Base-by-base conservation (phyloP, 92 coral and sea anemone genomes). In the Nematostella vectensis region DNA sequence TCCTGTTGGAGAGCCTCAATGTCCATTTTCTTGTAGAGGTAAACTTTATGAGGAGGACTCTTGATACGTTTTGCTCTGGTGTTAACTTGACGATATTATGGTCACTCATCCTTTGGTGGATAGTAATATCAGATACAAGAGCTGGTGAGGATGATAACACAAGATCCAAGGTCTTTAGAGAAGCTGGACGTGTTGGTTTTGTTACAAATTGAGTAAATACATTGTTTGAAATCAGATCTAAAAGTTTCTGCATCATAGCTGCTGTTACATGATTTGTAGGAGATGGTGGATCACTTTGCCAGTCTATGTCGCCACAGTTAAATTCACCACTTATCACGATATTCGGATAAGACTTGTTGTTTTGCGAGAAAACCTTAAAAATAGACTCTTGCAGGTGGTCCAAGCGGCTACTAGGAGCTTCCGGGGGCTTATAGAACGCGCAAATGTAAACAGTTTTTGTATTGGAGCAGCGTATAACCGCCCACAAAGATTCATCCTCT, bases 31-130 rank as follows among this genome's bases (percentile, higher is more conserved):
- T 70, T 23, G 29, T 38, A 61, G 0, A 60, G 47, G 29, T 50
- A 45, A 27, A 60, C 57, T 50, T 61, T 27, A 58, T 50, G 76
- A 1, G 62, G 76, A 17, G 69, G 76, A n/a, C 2, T 40, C 29
- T 27, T 47, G 36, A 38, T 25, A 30, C 59, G 57, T 38, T 36
- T 49, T 31, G 17, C 26, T 47, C 47, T 58, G 49, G 64, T 8
- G 26, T 29, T 25, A 70, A 61, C 54, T 47, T 31, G 55, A 51
- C 50, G 23, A 70, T 52, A 60, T 60, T 69, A 30, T 70, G 76
- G 69, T 70, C 76, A 16, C 62, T 70, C 55, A 70, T 70, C 16
- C 76, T 69, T 18, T 58, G 69, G 36, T 63, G 54, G 30, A 63
- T 47, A 38, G 45, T 38, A 12, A 63, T 27, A 63, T 63, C 31